phyloP scores from a whole-genome alignment of 2,113 vertebrate genomes.

The Brevimyrus niger region DNA sequence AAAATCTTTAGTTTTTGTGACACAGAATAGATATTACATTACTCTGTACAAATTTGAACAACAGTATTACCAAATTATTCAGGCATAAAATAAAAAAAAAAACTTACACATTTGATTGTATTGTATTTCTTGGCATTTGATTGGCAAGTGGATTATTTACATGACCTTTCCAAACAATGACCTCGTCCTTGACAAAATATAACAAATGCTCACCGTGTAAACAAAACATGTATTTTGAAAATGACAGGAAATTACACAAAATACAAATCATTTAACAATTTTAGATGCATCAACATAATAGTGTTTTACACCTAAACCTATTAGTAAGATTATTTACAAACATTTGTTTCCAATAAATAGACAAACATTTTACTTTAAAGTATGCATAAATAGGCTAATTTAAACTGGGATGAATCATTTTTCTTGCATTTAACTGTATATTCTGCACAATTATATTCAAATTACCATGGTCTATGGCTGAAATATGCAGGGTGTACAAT shows the following conservation, averaged over 20 bases:
- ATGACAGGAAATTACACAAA: not conserved
- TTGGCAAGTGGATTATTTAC: not conserved
- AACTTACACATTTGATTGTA: not conserved
- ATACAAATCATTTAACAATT: not conserved
- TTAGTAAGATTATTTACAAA: slow-evolving; percentile 5
- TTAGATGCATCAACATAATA: not conserved
- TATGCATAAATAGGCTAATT: not conserved
- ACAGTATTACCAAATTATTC: not conserved
- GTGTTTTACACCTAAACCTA: not conserved
- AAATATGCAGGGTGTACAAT: not conserved
- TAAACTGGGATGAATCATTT: not conserved
- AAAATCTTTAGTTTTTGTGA: not conserved
- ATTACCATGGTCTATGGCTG: not conserved
- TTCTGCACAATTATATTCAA: not conserved
- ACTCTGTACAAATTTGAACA: not conserved
- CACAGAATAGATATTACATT: not conserved
- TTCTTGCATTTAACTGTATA: slow-evolving; percentile 4
- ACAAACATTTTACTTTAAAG: not conserved
- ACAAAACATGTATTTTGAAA: not conserved
- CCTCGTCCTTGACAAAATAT: not conserved
- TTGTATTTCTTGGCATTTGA: not conserved
- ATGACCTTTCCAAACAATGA: not conserved
- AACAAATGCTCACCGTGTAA: not conserved
- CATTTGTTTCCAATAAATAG: not conserved
- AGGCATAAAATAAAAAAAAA: not conserved